Percentiles rank a stretch among this genome's conserved stretches.
Conservation (phyloP, 2,888 invertebrate genomes). For the Trachelus stipa region DNA sequence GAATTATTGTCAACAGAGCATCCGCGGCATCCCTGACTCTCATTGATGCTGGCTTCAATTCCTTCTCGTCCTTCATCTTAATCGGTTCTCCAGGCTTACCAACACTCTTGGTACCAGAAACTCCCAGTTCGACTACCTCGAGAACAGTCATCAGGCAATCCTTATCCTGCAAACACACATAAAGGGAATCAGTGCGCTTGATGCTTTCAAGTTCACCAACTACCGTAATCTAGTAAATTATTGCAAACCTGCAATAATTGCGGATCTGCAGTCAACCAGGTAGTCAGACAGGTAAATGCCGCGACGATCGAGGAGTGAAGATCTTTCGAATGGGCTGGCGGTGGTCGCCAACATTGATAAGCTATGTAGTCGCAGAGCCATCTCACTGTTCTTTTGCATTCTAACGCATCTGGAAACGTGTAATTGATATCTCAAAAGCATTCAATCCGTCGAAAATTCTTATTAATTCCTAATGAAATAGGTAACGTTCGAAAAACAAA, state of each 20-base stretch:
- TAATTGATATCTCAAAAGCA: not conserved
- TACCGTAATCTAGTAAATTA: not conserved
- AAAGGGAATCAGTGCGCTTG: not conserved
- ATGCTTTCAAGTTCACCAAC: not conserved
- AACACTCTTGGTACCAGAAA: conserved; percentile 92
- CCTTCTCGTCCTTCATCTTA: conserved; percentile 95
- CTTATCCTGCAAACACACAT: conserved; percentile 74
- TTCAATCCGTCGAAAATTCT: no score
- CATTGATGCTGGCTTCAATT: conserved; percentile 96
- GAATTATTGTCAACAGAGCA: conserved; percentile 87
- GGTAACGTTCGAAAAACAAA: not conserved
- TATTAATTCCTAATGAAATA: not conserved
- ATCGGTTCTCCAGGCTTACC: conserved; percentile 90
- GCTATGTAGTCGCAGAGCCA: conserved; percentile 99
- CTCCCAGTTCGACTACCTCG: conserved; percentile 97
- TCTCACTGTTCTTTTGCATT: conserved; percentile 92
- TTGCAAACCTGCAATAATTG: conserved; percentile 73
- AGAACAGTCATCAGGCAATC: conserved; percentile 93
- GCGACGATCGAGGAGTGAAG: conserved; percentile 95
- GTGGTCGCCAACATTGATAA: conserved; percentile 94
- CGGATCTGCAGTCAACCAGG: conserved; percentile 94
- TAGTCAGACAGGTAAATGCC: conserved; percentile 89
- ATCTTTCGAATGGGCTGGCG: conserved; percentile 92
- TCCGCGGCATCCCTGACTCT: conserved; percentile 98
- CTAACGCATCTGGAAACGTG: conserved; percentile 80